Percentiles rank a stretch among this genome's conserved stretches.
These are phyloP conservation scores for Indri indri DNA, from an alignment of 2,113 vertebrate genomes.

Conservation along the genomic window DNA sequence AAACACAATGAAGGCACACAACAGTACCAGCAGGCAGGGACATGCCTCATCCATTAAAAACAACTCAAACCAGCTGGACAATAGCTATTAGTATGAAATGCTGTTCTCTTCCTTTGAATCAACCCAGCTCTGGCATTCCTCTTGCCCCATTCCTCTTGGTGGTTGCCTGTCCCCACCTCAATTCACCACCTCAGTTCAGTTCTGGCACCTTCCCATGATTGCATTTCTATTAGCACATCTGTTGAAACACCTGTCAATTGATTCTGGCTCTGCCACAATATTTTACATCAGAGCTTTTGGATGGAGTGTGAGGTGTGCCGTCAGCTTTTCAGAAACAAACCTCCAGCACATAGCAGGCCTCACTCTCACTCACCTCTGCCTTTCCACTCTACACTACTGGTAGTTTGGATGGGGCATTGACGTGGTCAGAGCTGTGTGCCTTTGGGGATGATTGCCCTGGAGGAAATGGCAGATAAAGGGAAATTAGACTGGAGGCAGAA, in stretches of 20 bases:
- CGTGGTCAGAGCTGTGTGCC: neutral
- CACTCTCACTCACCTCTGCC: neutral
- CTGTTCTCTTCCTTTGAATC: neutral
- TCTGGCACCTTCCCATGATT: neutral
- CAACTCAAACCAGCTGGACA: neutral
- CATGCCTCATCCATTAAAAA: neutral
- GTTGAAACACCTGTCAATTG: neutral
- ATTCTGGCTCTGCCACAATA: neutral
- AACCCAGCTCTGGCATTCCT: neutral
- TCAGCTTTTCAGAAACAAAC: neutral
- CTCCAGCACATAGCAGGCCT: fast-evolving
- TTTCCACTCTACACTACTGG: too few relatives aligned
- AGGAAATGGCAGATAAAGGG: neutral
- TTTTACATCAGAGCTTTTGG: neutral
- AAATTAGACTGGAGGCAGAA: neutral
- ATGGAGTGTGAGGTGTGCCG: neutral
- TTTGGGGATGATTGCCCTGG: neutral
- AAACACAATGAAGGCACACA: neutral
- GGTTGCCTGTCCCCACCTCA: neutral
- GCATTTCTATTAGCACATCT: neutral
- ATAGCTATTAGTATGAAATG: neutral
- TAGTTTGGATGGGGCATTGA: neutral
- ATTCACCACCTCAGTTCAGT: neutral
- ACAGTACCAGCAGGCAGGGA: neutral
- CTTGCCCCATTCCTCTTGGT: neutral